Percentiles rank a stretch among this genome's conserved stretches.
These are phyloP conservation scores for Erethizon dorsatum DNA, from an alignment of 2,797 vertebrate species.

Conservation along the genomic window DNA sequence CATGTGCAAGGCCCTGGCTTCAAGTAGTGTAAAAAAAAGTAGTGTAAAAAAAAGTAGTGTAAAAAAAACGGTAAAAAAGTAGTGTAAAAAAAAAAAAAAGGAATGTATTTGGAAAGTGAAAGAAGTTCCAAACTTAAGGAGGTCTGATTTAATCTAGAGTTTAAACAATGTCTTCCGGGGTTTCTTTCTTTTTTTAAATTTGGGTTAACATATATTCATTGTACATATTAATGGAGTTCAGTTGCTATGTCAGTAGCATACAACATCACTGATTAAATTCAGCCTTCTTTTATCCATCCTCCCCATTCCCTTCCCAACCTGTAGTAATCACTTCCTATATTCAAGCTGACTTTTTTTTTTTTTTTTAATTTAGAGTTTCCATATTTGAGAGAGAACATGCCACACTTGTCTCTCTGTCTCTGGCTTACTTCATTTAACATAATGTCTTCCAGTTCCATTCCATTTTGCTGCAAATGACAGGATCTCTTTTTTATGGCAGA, in stretches of 20 bases:
- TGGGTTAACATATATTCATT: not conserved
- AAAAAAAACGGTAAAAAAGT: not conserved
- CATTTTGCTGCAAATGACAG: not conserved
- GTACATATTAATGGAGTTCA: not conserved
- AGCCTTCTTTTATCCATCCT: not conserved
- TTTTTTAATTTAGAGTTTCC: not conserved
- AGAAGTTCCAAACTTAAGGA: not conserved
- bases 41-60: no score
- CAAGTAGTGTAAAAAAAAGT: not conserved
- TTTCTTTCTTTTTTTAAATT: not conserved
- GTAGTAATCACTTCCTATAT: not conserved
- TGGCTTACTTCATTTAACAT: not conserved
- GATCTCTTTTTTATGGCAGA: not conserved
- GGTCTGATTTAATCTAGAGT: constrained; percentile 1
- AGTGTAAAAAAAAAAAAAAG: no score
- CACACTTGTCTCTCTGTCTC: not conserved
- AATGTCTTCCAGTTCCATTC: not conserved
- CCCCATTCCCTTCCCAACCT: not conserved
- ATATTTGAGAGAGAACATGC: not conserved
- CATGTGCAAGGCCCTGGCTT: not conserved
- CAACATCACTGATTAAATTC: not conserved
- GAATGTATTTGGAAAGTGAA: not conserved
- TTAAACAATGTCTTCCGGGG: not conserved
- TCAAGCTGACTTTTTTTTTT: not conserved
- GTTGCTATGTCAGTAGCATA: not conserved